Percentiles rank a stretch among this genome's conserved stretches.
These are phyloP conservation scores for Anoura caudifer DNA, from an alignment of 2,113 vertebrate species.

Conservation along the genomic window DNA sequence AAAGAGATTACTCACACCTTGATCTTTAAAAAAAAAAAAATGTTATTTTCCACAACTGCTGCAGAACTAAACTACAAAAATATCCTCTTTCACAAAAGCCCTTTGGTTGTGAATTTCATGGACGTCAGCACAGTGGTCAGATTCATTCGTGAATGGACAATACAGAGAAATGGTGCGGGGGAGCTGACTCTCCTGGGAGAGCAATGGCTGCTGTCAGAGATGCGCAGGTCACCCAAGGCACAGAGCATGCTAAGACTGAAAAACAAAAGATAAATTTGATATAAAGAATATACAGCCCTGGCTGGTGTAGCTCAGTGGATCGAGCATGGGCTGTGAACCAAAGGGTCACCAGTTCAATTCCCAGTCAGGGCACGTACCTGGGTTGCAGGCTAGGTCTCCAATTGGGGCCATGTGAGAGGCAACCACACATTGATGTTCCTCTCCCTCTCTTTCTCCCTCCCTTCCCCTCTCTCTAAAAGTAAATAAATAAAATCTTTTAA, in stretches of 20 bases:
- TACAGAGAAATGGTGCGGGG: neutral
- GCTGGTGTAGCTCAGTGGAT: no score
- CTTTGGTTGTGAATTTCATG: neutral
- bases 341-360: no score
- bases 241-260: neutral
- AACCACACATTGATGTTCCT: no score
- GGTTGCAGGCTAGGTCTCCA: no score
- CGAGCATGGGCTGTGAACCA: no score
- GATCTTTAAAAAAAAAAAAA: conserved; percentile 66
- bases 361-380: no score
- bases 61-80: conserved; percentile 17
- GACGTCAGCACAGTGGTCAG: neutral
- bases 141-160: neutral
- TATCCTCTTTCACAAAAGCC: neutral
- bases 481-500: no score
- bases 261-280: neutral
- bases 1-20: conserved; percentile 72
- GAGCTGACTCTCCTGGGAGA: no score
- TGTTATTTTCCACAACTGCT: neutral
- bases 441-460: no score
- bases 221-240: neutral
- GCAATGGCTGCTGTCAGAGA: neutral
- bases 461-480: no score
- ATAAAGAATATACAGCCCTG: neutral
- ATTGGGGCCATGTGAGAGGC: no score